These are phyloP conservation scores for Anarhynchus alexandrinus DNA, from an alignment of 2,113 vertebrate species.

Conservation along the genomic window DNA sequence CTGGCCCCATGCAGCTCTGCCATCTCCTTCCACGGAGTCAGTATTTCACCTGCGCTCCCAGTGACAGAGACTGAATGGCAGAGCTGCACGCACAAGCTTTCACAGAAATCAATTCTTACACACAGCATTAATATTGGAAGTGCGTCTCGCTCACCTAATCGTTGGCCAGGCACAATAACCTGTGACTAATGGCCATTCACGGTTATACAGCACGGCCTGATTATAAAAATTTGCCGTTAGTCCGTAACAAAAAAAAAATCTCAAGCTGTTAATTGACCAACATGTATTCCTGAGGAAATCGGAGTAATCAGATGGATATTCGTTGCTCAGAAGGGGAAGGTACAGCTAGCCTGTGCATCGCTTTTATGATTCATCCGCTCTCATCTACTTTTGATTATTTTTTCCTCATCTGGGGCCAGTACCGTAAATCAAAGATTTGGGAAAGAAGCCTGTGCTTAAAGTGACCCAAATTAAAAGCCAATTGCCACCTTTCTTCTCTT, in stretches of 20 bases:
- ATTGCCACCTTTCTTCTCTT: neutral
- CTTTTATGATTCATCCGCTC: slow-evolving; percentile 20
- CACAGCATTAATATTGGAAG: neutral
- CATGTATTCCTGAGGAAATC: slow-evolving; percentile 17
- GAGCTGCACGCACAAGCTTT: neutral
- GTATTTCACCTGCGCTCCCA: neutral
- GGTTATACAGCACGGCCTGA: neutral
- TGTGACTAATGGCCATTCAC: slow-evolving; percentile 17
- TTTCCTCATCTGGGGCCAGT: neutral
- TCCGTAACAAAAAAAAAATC: neutral
- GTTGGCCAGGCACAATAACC: neutral
- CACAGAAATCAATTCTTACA: slow-evolving; percentile 39
- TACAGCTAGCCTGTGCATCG: neutral
- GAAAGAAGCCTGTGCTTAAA: neutral
- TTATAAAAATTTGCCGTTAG: slow-evolving; percentile 2
- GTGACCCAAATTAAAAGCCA: slow-evolving; percentile 25
- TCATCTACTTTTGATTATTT: slow-evolving; percentile 30
- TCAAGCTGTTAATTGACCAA: slow-evolving; percentile 38
- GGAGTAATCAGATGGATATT: neutral
- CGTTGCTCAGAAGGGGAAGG: neutral
- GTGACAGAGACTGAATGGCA: slow-evolving; percentile 12
- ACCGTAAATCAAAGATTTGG: slow-evolving; percentile 37
- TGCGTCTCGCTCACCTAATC: neutral
- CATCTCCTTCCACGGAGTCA: neutral
- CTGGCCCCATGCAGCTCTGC: slow-evolving; percentile 30